phyloP scores from a whole-genome alignment of 2,797 vertebrate genomes.

The Parambassis ranga region DNA sequence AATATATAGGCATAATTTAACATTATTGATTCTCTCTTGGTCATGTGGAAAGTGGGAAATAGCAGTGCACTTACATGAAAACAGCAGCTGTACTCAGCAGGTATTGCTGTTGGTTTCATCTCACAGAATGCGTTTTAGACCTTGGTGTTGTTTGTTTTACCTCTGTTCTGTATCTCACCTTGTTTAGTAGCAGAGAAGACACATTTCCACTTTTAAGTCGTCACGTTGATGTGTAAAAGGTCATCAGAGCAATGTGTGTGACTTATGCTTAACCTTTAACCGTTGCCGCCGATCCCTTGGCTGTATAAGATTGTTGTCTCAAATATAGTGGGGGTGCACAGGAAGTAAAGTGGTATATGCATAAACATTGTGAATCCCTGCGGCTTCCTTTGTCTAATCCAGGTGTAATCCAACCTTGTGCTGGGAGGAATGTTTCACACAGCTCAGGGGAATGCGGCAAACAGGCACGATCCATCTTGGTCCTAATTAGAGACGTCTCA shows the following conservation, averaged over 20 bases:
- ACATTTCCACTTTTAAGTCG: not conserved
- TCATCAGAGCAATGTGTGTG: not conserved
- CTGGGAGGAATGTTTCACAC: conserved; percentile 26
- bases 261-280: conserved; percentile 3
- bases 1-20: too few relatives aligned
- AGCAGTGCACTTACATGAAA: not conserved
- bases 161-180: not conserved
- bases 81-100: not conserved
- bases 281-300: not conserved
- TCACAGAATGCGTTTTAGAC: not conserved
- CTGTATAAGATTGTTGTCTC: too few relatives aligned
- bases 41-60: not conserved
- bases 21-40: too few relatives aligned
- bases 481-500: conserved; percentile 64
- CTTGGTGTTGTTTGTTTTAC: not conserved
- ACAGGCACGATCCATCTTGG: conserved; percentile 55
- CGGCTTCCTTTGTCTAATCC: conserved; percentile 39
- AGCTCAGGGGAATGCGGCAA: conserved; percentile 38
- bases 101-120: not conserved
- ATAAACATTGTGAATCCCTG: conserved; percentile 21
- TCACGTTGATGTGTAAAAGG: not conserved
- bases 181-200: not conserved
- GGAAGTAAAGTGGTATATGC: conserved; percentile 22
- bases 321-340: not conserved
- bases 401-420: conserved; percentile 41